phyloP scores from a whole-genome alignment of 2,113 vertebrate species.

The Sorex araneus region DNA sequence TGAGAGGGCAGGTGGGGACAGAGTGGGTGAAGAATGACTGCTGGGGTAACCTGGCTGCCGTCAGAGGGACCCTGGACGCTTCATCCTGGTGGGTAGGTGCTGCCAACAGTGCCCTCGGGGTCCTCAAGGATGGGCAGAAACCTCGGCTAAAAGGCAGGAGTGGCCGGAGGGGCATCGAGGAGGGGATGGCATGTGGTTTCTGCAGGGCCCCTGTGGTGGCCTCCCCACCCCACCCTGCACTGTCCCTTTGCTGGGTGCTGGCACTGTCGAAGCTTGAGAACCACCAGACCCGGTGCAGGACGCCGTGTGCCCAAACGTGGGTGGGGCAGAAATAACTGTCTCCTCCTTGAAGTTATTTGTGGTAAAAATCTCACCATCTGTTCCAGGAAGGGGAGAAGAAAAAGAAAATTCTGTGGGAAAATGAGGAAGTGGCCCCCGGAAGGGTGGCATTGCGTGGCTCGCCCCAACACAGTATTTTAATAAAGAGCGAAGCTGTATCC shows the following conservation, averaged over 20 bases:
- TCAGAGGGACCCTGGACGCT: background rate
- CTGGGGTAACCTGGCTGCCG: no score
- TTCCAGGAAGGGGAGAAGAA: constrained; percentile 49
- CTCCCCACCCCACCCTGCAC: constrained; percentile 39
- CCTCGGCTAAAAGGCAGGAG: background rate
- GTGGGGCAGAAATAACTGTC: constrained; percentile 12
- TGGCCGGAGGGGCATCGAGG: background rate
- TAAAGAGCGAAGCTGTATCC: background rate
- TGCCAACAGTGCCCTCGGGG: background rate
- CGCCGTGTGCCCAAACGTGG: background rate
- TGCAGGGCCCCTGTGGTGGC: background rate
- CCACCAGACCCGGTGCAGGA: background rate
- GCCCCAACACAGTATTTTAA: background rate
- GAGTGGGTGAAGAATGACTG: no score
- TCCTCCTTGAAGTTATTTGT: constrained; percentile 31
- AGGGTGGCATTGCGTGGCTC: background rate
- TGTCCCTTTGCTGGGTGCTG: constrained; percentile 47
- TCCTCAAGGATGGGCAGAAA: background rate
- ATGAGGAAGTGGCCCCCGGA: background rate
- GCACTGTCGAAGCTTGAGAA: constrained; percentile 63
- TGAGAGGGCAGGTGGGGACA: no score
- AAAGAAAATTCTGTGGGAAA: constrained; percentile 43
- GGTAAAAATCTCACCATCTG: constrained; percentile 70
- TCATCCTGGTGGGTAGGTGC: background rate
- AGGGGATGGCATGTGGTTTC: background rate